phyloP scores from a whole-genome alignment of 2,888 invertebrate species.

The Rotaria macrura region DNA sequence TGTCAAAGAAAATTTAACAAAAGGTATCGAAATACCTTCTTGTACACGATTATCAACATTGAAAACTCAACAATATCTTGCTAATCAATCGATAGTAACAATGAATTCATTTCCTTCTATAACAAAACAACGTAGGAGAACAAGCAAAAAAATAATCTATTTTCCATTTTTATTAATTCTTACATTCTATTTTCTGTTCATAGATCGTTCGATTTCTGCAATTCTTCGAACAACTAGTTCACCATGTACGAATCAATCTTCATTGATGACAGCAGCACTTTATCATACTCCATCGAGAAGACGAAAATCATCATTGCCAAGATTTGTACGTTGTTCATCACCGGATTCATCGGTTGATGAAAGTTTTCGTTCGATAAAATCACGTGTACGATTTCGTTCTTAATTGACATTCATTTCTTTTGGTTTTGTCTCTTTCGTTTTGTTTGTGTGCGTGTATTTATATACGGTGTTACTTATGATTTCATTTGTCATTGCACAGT shows the following conservation, averaged over 20 bases:
- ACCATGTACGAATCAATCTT: background rate
- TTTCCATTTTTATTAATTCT: constrained; percentile 30
- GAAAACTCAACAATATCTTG: constrained; percentile 3
- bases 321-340: background rate
- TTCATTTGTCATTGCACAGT: background rate
- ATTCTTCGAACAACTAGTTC: constrained; percentile 40
- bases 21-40: background rate
- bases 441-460: background rate
- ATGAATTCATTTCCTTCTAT: background rate
- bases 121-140: background rate
- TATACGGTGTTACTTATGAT: background rate
- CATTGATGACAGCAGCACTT: background rate
- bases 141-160: background rate
- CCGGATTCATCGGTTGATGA: background rate
- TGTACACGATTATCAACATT: background rate
- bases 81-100: background rate
- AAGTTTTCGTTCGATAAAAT: background rate
- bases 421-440: background rate
- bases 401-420: background rate
- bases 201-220: background rate
- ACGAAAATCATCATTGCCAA: constrained; percentile 14
- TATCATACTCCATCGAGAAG: background rate
- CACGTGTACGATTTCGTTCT: background rate
- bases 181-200: constrained; percentile 45
- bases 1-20: background rate